phyloP scores from a whole-genome alignment of 1,140 invertebrate species.

The Drosophila mauritiana region DNA sequence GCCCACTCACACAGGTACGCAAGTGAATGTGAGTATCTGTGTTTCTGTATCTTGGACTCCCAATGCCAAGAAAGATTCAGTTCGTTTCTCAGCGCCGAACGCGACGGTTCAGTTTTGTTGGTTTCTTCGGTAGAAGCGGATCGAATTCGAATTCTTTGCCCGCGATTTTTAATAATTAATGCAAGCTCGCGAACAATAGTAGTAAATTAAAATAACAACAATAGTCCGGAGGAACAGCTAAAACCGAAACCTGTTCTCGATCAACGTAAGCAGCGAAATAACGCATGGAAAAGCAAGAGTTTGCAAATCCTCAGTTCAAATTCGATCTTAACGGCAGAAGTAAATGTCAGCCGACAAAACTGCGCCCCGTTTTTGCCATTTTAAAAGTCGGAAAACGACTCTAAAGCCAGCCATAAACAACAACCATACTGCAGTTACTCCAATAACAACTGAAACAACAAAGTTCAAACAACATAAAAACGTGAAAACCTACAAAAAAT shows the following conservation, averaged over 20 bases:
- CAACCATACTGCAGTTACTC: conserved; percentile 15
- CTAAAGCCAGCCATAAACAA: conserved; percentile 13
- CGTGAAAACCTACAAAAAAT: conserved; percentile 59
- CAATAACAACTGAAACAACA: conserved; percentile 36
- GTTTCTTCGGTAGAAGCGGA: conserved; percentile 22
- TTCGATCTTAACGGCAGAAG: conserved; percentile 54
- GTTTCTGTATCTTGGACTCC: conserved; percentile 32
- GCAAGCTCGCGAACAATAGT: conserved; percentile 48
- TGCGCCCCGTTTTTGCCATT: conserved; percentile 57
- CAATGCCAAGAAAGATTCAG: conserved; percentile 37
- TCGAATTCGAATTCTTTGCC: conserved; percentile 26
- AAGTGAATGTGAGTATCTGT: conserved; percentile 26
- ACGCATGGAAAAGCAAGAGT: conserved; percentile 21
- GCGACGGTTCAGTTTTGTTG: conserved; percentile 47
- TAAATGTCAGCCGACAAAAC: conserved; percentile 66
- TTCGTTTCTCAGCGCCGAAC: conserved; percentile 50
- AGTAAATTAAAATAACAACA: conserved; percentile 53
- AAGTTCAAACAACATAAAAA: conserved; percentile 66
- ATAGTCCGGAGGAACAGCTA: conserved; percentile 30
- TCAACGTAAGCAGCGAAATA: conserved; percentile 54
- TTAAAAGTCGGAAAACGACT: conserved; percentile 27
- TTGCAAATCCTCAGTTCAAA: conserved; percentile 34
- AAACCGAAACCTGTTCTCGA: conserved; percentile 62
- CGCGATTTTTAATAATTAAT: conserved; percentile 65
- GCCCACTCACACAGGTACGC: conserved; percentile 7